Base-by-base conservation (phyloP, 2,797 vertebrate species). In the Phoeniculus purpureus region DNA sequence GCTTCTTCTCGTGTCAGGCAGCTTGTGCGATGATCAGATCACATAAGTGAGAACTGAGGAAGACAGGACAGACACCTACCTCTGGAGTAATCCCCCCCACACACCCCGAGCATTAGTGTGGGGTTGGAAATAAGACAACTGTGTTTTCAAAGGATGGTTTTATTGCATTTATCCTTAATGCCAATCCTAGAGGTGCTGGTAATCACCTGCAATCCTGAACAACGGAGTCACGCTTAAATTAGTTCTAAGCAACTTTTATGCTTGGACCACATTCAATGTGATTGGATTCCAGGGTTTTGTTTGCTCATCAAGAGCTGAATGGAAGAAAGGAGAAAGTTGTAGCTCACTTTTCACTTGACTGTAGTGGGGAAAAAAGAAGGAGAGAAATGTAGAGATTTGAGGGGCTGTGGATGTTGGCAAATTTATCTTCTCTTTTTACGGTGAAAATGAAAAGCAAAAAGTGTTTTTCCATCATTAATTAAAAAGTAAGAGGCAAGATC, bases 11-110 rank as follows among this genome's bases (percentile, higher is more conserved):
- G 34, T 91, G 81, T 82, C 64, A 62, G 82, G 59, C 60, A 61
- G 25, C 32, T 51, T 85, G 67, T 23, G 12, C 93, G 91, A 93
- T 96, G 96, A 95, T 85, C 72, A 77, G 58, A 77, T 92, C 85
- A 50, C 45, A 23, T 59, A 92, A 79, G 77, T 58, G 29, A 61
- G 62, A 77, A 43, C n/a, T 2, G 11, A 87, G 85, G 23, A 27
- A 61, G 50, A 8, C 86, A 51, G 68, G 66, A 73, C 68, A 56
- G 66, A 27, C 37, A 43, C n/a, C 81, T 77, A 40, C 34, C 34
- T 86, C 47, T 91, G 43, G 71, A 87, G 85, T 77, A 25, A 40
- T 67, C 54, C 26, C 5, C 5, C 4, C 5, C 37, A n/a, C 17
- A 29, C n/a, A n/a, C n/a, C n/a, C n/a, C n/a, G 3, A 20, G 18